Conservation (phyloP, 2,113 vertebrate genomes). For the Candoia aspera region DNA sequence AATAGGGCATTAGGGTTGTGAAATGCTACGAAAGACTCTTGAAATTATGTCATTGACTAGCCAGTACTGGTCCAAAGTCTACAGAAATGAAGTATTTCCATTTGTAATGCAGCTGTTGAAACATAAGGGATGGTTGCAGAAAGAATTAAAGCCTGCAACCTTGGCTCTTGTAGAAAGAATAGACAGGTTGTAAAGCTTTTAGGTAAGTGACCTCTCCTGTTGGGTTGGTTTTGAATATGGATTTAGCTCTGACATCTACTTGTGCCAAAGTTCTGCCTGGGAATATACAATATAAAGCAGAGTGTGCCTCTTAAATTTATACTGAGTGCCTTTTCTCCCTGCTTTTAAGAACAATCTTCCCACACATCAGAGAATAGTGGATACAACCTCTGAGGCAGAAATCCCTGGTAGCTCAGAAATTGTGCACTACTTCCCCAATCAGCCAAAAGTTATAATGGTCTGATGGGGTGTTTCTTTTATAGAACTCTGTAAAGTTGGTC, state of each 20-base stretch:
- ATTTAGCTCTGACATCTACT: background rate
- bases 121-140: background rate
- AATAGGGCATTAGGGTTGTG: background rate
- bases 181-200: background rate
- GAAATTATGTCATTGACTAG: background rate
- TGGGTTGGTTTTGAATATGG: background rate
- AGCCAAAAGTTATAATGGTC: background rate
- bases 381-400: background rate
- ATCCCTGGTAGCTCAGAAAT: background rate
- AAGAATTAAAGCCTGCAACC: background rate
- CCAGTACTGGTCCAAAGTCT: background rate
- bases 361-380: background rate
- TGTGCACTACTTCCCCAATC: background rate
- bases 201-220: background rate
- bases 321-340: slow-evolving; percentile 15
- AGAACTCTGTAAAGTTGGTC: background rate
- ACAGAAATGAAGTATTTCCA: background rate
- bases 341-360: background rate
- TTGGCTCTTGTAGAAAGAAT: background rate
- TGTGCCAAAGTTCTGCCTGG: slow-evolving; percentile 8
- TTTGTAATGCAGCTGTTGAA: background rate
- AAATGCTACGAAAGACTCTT: background rate
- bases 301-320: background rate
- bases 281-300: background rate
- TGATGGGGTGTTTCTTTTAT: background rate